A percentile compares a stretch with the other conserved stretches of the same genome.
phyloP scores from a whole-genome alignment of 2,113 vertebrate genomes.

The Dicerorhinus sumatrensis region DNA sequence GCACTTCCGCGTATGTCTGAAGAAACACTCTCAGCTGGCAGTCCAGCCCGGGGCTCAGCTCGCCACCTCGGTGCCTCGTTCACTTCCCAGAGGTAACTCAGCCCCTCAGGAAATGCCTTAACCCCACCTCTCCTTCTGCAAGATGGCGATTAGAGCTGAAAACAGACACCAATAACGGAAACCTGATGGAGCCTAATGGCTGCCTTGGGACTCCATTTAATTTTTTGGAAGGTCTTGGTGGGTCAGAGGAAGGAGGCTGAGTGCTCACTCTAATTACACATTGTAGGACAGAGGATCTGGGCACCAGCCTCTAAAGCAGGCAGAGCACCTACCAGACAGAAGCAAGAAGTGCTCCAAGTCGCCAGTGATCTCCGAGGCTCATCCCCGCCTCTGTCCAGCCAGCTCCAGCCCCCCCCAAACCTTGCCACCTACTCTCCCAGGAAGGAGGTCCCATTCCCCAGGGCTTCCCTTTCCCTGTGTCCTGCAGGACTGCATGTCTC shows the following conservation, averaged over 20 bases:
- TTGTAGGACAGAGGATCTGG: too few relatives aligned
- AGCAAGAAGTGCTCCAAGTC: conserved; percentile 25
- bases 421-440: background rate
- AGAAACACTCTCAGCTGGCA: background rate
- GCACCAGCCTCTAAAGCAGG: background rate
- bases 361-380: background rate
- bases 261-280: background rate
- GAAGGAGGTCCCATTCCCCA: background rate
- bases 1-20: background rate
- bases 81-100: background rate
- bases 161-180: background rate
- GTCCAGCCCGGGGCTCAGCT: background rate
- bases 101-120: background rate
- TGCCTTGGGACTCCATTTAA: background rate
- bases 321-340: background rate
- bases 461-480: background rate
- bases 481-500: background rate
- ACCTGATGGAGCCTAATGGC: background rate
- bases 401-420: background rate
- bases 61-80: background rate
- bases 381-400: background rate
- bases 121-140: background rate
- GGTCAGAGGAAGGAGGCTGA: background rate
- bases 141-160: background rate
- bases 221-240: background rate